Conservation (phyloP, 2,113 vertebrate species). For the Gallinago media region DNA sequence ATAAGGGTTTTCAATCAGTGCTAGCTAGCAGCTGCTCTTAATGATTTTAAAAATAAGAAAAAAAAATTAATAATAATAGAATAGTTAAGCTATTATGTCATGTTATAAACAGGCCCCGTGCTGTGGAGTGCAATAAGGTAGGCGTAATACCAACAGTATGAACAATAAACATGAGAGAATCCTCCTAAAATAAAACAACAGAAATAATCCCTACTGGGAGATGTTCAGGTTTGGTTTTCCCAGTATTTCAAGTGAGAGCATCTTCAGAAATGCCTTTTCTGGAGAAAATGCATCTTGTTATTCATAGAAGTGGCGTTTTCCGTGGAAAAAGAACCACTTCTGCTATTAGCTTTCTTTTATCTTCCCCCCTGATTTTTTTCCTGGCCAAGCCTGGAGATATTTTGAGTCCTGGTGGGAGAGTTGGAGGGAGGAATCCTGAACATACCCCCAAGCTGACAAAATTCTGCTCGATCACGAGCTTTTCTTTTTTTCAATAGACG, state of each 20-base stretch:
- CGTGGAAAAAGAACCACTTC: neutral
- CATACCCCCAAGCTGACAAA: neutral
- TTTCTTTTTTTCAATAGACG: neutral
- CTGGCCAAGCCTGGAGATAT: neutral
- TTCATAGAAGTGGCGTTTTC: neutral
- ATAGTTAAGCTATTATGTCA: neutral
- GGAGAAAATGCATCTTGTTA: neutral
- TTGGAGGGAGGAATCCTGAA: neutral
- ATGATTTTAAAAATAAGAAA: neutral
- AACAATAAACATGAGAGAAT: neutral
- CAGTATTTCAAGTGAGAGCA: neutral
- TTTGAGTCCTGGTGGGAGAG: neutral
- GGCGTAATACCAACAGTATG: neutral
- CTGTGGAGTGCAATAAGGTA: neutral
- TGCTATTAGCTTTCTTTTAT: neutral
- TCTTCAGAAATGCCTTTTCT: neutral
- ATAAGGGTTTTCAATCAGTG: neutral
- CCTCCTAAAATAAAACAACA: neutral
- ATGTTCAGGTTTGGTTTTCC: neutral
- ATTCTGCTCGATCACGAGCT: neutral
- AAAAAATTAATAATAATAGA: neutral
- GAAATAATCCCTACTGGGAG: neutral
- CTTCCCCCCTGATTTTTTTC: neutral
- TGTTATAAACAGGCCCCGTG: neutral
- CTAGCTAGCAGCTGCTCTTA: constrained; percentile 1